Conservation (phyloP, 2,113 vertebrate genomes). For the Phalacrocorax brasilianus region DNA sequence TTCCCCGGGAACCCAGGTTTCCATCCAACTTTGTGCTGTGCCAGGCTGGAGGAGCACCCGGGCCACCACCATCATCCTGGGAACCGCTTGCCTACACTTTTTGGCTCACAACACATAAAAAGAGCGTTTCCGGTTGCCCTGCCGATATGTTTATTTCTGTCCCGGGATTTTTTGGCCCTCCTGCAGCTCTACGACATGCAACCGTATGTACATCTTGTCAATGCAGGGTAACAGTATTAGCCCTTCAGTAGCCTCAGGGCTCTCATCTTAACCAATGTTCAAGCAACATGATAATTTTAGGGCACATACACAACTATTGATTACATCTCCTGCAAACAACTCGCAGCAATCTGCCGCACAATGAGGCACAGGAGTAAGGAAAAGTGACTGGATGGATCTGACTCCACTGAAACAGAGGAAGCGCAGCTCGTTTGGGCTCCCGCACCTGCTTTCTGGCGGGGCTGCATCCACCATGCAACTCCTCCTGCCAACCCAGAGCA, state of each 20-base stretch:
- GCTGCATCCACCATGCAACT: conserved; percentile 30
- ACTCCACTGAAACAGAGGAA: not conserved
- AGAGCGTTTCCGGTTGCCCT: not conserved
- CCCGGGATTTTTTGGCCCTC: not conserved
- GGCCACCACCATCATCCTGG: not conserved
- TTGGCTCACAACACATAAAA: accelerated
- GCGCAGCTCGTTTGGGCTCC: not conserved
- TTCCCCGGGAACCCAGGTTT: not conserved
- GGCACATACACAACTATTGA: not conserved
- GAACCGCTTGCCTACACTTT: not conserved
- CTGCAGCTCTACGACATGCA: not conserved
- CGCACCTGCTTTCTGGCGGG: conserved; percentile 45
- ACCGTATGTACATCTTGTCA: accelerated
- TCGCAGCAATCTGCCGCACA: not conserved
- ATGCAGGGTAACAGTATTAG: not conserved
- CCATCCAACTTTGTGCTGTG: accelerated
- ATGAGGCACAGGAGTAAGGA: not conserved
- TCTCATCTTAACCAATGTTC: not conserved
- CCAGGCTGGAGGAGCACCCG: not conserved
- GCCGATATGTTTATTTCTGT: not conserved
- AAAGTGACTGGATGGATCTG: not conserved
- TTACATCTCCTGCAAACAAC: not conserved
- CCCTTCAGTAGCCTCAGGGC: not conserved
- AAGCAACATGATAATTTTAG: not conserved
- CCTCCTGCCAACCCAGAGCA: conserved; percentile 46